Evolutionary conservation across 2,797 vertebrate species (phyloP).

Genomic region (Salarias fasciatus): DNA sequence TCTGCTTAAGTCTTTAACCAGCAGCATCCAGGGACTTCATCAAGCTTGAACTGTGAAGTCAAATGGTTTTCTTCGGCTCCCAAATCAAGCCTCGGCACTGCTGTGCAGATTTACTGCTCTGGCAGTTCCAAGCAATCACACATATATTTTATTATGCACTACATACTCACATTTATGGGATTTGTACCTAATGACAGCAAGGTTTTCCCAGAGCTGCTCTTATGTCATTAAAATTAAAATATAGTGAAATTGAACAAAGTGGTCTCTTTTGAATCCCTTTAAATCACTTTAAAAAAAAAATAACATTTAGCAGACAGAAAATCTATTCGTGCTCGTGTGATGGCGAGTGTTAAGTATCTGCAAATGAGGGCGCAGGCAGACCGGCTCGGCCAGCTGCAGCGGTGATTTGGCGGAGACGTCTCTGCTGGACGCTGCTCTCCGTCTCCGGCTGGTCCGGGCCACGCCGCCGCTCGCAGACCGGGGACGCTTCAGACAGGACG

Average conservation of each 20-base stretch:
- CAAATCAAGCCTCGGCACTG: conserved; percentile 69
- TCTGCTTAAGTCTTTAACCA: conserved; percentile 85
- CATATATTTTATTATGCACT: conserved; percentile 67
- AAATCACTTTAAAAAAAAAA: conserved; percentile 54
- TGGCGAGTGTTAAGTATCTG: conserved; percentile 68
- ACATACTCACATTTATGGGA: conserved; percentile 70
- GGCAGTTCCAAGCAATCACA: conserved; percentile 66
- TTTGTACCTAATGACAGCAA: conserved; percentile 68
- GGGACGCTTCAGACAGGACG: conserved; percentile 32
- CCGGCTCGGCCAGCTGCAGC: conserved; percentile 54
- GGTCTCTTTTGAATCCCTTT: conserved; percentile 47
- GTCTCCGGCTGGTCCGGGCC: conserved; percentile 26
- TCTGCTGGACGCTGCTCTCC: conserved; percentile 28
- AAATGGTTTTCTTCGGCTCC: conserved; percentile 77
- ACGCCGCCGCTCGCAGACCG: conserved; percentile 30
- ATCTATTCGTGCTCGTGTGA: conserved; percentile 59
- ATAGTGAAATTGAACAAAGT: conserved; percentile 57
- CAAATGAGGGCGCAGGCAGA: conserved; percentile 64
- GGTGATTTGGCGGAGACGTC: conserved; percentile 41
- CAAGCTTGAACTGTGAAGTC: conserved; percentile 80
- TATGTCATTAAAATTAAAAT: conserved; percentile 63
- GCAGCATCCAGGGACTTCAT: conserved; percentile 79
- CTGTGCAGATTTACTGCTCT: conserved; percentile 73
- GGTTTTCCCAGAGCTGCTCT: conserved; percentile 66
- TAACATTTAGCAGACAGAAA: conserved; percentile 58